phyloP scores from a whole-genome alignment of 2,888 invertebrate genomes.

The Rhimphoctona megacephalus region DNA sequence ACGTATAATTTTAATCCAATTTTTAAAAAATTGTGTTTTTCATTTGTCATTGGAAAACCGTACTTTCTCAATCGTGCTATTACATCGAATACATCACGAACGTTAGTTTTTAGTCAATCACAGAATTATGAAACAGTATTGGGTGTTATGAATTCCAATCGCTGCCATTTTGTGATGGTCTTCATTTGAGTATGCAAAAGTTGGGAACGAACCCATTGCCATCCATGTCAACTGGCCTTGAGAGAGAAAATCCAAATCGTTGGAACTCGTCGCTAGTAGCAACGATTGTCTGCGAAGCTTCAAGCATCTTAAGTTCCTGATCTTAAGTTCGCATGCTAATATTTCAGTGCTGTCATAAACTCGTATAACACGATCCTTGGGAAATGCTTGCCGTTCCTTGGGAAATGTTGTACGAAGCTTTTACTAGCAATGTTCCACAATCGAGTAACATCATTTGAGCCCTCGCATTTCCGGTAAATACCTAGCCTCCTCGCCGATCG shows the following conservation, averaged over 20 bases:
- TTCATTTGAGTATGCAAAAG: no score
- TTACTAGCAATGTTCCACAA: conserved; percentile 90
- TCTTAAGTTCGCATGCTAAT: conserved; percentile 92
- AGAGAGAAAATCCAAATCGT: conserved; percentile 84
- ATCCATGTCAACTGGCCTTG: conserved; percentile 83
- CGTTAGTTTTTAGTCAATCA: no score
- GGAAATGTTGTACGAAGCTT: conserved; percentile 97
- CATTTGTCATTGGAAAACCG: no score
- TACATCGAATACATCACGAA: no score
- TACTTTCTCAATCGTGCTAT: no score
- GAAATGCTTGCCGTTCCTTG: conserved; percentile 97
- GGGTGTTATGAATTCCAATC: no score
- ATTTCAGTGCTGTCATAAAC: conserved; percentile 97
- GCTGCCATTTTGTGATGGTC: background rate
- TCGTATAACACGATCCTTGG: conserved; percentile 97
- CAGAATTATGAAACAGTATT: no score
- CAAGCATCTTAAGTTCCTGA: conserved; percentile 67
- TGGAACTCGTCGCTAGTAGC: conserved; percentile 69
- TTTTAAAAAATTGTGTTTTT: no score
- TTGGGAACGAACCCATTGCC: conserved; percentile 82
- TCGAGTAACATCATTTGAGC: conserved; percentile 96
- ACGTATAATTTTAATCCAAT: no score
- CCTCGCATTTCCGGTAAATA: conserved; percentile 98
- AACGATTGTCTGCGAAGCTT: conserved; percentile 80
- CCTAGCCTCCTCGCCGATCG: conserved; percentile 96